Percentiles rank a stretch among this genome's conserved stretches.
Conservation (phyloP, 1,140 invertebrate genomes). For the Brachionus plicatilis region DNA sequence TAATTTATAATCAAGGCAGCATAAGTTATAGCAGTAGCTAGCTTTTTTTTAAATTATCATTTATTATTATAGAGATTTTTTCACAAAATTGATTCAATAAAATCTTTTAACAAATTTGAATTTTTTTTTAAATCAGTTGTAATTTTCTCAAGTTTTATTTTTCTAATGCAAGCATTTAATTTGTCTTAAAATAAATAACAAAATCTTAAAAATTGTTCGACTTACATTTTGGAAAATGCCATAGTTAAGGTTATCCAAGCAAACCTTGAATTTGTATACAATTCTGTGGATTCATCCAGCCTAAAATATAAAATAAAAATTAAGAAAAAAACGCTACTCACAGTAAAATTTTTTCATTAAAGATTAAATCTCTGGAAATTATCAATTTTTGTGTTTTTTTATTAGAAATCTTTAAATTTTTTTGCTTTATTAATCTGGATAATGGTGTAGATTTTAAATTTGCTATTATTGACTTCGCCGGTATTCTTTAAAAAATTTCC, state of each 20-base stretch:
- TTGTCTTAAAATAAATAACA: not conserved
- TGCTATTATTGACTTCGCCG: no score
- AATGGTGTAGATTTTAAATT: no score
- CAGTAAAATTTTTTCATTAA: no score
- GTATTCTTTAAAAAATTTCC: not conserved
- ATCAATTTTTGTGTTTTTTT: no score
- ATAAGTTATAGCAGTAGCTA: constrained; percentile 6
- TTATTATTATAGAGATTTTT: not conserved
- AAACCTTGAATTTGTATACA: not conserved
- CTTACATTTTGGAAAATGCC: not conserved
- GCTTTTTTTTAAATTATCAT: not conserved
- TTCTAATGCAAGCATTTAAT: not conserved
- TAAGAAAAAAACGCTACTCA: not conserved
- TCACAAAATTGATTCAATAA: not conserved
- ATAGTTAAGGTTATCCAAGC: not conserved
- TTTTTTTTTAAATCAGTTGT: not conserved
- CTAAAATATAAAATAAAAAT: not conserved
- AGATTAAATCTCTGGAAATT: no score
- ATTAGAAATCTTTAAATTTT: no score
- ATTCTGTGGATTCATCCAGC: no score
- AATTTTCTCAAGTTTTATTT: not conserved
- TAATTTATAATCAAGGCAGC: not conserved
- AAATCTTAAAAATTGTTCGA: not conserved
- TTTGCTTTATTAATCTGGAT: no score
- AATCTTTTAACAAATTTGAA: not conserved